Percentiles rank a stretch among this genome's conserved stretches.
Evolutionary conservation across 2,888 invertebrate genomes (phyloP).

Genomic region (Phaedon cochleariae): DNA sequence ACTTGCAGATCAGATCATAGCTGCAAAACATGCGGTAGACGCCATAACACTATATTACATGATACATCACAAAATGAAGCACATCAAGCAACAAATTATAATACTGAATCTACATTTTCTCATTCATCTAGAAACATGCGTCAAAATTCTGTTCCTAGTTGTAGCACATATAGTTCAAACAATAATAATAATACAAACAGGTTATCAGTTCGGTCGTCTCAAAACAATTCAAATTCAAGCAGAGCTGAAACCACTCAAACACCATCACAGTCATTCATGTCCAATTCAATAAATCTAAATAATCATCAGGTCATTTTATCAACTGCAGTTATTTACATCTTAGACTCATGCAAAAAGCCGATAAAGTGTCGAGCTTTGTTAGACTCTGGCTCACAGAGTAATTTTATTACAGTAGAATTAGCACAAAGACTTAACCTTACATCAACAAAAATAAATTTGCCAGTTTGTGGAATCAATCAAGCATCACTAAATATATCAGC

Average conservation of each 20-base stretch:
- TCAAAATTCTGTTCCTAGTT: too few relatives aligned
- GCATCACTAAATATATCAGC: not conserved
- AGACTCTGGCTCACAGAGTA: slow-evolving; percentile 14
- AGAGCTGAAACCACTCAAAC: not conserved
- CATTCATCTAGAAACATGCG: too few relatives aligned
- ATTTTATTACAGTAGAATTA: slow-evolving; percentile 4
- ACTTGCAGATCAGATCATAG: not conserved
- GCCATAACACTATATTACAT: not conserved
- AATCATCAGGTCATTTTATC: slow-evolving; percentile 7
- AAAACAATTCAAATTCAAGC: not conserved
- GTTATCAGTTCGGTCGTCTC: not conserved
- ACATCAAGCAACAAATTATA: too few relatives aligned
- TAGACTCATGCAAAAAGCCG: not conserved
- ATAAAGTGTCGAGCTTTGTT: slow-evolving; percentile 7
- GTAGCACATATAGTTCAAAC: not conserved
- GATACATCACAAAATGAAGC: too few relatives aligned
- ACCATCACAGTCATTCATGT: not conserved
- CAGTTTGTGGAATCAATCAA: not conserved
- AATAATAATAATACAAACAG: not conserved
- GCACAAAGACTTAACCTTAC: slow-evolving; percentile 5
- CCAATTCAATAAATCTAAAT: not conserved
- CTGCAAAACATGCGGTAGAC: not conserved
- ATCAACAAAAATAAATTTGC: not conserved
- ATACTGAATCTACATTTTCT: too few relatives aligned
- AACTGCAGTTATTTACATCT: slow-evolving; percentile 3